Conservation (phyloP, 2,113 vertebrate species). For the Cyprinodon variegatus region DNA sequence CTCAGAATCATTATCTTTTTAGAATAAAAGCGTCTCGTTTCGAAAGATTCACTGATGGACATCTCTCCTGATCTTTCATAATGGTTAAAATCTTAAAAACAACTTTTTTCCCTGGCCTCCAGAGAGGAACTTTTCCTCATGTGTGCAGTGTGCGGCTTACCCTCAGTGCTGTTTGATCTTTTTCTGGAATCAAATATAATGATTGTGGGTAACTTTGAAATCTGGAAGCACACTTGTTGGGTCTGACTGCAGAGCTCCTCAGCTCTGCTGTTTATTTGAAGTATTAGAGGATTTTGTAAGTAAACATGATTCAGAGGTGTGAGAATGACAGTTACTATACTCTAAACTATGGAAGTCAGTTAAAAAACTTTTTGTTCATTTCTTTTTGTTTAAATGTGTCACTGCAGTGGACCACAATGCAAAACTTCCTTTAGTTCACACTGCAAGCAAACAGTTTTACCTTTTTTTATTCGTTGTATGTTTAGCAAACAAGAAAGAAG, state of each 20-base stretch:
- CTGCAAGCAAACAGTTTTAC: no score
- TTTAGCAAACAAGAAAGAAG: not conserved
- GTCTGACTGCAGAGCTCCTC: slow-evolving; percentile 47
- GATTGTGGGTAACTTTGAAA: slow-evolving; percentile 75
- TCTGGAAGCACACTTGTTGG: slow-evolving; percentile 62
- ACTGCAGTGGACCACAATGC: not conserved
- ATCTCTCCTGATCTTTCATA: slow-evolving; percentile 16
- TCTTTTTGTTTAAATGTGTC: not conserved
- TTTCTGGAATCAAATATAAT: slow-evolving; percentile 76
- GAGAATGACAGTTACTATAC: not conserved
- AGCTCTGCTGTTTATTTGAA: slow-evolving; percentile 32
- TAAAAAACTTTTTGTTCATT: not conserved
- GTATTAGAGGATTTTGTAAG: not conserved
- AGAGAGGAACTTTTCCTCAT: slow-evolving; percentile 63
- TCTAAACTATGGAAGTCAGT: not conserved
- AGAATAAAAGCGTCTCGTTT: not conserved
- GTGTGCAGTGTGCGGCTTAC: slow-evolving; percentile 58
- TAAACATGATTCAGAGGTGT: not conserved
- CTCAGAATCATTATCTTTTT: slow-evolving; percentile 1
- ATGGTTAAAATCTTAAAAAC: slow-evolving; percentile 38
- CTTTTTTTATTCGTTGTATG: not conserved
- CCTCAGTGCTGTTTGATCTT: slow-evolving; percentile 67
- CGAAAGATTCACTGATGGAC: slow-evolving; percentile 23
- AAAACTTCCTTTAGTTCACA: not conserved
- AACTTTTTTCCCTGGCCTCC: slow-evolving; percentile 51